Percentiles rank a stretch among this genome's conserved stretches.
Conservation (phyloP, 2,797 vertebrate species). For the Diplodus puntazzo region DNA sequence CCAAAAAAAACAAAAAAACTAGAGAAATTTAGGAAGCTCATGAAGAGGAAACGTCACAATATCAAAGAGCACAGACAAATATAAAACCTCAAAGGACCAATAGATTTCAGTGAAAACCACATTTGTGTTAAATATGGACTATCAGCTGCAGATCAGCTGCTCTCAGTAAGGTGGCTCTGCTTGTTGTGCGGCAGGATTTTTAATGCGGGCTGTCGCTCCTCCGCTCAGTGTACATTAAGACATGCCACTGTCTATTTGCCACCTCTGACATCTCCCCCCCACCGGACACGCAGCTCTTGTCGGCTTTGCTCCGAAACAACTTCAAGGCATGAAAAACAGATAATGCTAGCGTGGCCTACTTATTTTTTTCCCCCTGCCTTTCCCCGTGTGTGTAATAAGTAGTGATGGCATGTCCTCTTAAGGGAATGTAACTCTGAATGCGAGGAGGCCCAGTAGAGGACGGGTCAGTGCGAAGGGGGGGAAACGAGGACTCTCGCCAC, state of each 20-base stretch:
- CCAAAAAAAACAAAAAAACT: neutral
- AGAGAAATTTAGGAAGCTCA: slow-evolving; percentile 10
- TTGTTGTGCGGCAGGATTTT: slow-evolving; percentile 8
- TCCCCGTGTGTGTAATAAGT: slow-evolving; percentile 77
- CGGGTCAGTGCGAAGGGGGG: slow-evolving; percentile 48
- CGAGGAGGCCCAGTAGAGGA: slow-evolving; percentile 59
- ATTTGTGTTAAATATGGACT: neutral
- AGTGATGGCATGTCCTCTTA: slow-evolving; percentile 82
- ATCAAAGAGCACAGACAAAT: slow-evolving; percentile 15
- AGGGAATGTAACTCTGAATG: slow-evolving; percentile 68
- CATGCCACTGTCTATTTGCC: slow-evolving; percentile 69
- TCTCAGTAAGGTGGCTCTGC: neutral
- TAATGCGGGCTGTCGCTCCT: slow-evolving; percentile 49
- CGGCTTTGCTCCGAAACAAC: slow-evolving; percentile 66
- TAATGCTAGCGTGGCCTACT: slow-evolving; percentile 76
- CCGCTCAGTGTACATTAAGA: slow-evolving; percentile 63
- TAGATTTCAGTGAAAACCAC: slow-evolving; percentile 15
- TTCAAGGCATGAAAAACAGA: slow-evolving; percentile 73
- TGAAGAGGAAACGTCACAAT: slow-evolving; percentile 29
- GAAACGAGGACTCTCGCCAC: slow-evolving; percentile 25
- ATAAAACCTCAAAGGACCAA: slow-evolving; percentile 26
- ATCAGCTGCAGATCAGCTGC: slow-evolving; percentile 7
- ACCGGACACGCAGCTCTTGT: slow-evolving; percentile 64
- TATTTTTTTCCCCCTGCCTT: slow-evolving; percentile 63
- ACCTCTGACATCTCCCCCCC: slow-evolving; percentile 56